These are phyloP conservation scores for Mechanitis messenoides DNA, from an alignment of 2,888 invertebrate genomes.

Conservation along the genomic window DNA sequence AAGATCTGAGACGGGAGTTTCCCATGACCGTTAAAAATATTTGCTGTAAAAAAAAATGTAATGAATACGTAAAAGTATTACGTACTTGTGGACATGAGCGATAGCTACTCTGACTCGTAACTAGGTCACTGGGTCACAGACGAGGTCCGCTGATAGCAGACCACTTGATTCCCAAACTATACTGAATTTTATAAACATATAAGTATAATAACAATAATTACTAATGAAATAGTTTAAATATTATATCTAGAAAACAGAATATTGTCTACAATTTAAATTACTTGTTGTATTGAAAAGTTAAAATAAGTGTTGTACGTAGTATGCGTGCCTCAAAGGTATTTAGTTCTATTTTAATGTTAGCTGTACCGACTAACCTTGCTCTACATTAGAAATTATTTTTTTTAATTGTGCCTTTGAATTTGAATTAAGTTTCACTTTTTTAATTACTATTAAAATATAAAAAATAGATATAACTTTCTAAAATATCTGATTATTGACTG, in stretches of 20 bases:
- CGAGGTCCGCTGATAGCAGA: conserved; percentile 51
- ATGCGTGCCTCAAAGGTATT: conserved; percentile 59
- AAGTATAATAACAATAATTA: too few species aligned
- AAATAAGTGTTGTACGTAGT: conserved; percentile 20
- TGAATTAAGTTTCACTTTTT: conserved; percentile 1
- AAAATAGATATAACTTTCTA: too few species aligned
- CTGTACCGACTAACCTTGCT: conserved; percentile 66
- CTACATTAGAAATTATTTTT: conserved; percentile 63
- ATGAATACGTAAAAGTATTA: conserved; percentile 23
- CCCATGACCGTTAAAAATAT: too few species aligned
- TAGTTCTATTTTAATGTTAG: conserved; percentile 62
- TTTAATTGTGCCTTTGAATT: neutral
- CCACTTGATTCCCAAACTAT: conserved; percentile 59
- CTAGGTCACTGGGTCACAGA: conserved; percentile 81
- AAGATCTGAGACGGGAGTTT: too few species aligned
- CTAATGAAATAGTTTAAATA: too few species aligned
- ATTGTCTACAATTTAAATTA: too few species aligned
- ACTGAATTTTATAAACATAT: conserved; percentile 32
- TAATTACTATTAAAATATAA: neutral
- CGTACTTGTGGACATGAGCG: conserved; percentile 48
- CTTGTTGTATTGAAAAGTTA: neutral
- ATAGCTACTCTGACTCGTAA: conserved; percentile 70
- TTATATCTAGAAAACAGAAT: too few species aligned
- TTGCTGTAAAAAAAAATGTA: too few species aligned
- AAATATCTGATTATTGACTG: too few species aligned